Evolutionary conservation across 2,888 invertebrate species (phyloP).

Genomic region (Dasypogon diadema): DNA sequence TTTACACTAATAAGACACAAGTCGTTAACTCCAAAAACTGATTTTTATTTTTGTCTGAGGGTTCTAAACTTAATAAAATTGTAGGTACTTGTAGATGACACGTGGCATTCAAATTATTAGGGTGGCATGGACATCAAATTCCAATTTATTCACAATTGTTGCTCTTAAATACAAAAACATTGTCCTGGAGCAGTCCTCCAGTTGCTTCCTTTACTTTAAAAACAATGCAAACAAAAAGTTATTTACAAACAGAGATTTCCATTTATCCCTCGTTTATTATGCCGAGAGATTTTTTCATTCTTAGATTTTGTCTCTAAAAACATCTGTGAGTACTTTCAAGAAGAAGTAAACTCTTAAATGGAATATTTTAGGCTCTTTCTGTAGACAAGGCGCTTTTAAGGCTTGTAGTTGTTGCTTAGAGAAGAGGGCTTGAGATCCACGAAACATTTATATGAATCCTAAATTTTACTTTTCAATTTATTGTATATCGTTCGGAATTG

Average conservation of each 20-base stretch:
- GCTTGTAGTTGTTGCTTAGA: too few relatives aligned
- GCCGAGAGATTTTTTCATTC: constrained; percentile 10
- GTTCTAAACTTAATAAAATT: too few relatives aligned
- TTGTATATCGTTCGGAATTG: too few relatives aligned
- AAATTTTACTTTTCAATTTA: too few relatives aligned
- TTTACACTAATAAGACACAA: too few relatives aligned
- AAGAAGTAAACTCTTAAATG: constrained; percentile 12
- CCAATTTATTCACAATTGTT: constrained; percentile 33
- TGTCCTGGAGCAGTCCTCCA: neutral
- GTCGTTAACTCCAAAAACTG: too few relatives aligned
- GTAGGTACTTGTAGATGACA: too few relatives aligned
- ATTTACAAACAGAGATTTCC: constrained; percentile 6
- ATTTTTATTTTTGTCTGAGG: too few relatives aligned
- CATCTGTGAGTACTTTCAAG: constrained; percentile 13
- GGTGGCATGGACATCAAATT: neutral
- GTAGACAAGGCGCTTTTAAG: too few relatives aligned
- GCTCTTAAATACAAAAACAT: neutral
- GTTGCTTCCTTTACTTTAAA: neutral
- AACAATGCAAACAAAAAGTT: neutral
- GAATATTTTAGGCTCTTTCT: neutral
- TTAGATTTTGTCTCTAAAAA: neutral
- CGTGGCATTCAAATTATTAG: too few relatives aligned
- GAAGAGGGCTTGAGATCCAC: too few relatives aligned
- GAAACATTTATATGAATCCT: too few relatives aligned
- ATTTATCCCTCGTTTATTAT: constrained; percentile 16